Evolutionary conservation across 2,113 vertebrate species (phyloP).

Genomic region (Myrmecophaga tridactyla): DNA sequence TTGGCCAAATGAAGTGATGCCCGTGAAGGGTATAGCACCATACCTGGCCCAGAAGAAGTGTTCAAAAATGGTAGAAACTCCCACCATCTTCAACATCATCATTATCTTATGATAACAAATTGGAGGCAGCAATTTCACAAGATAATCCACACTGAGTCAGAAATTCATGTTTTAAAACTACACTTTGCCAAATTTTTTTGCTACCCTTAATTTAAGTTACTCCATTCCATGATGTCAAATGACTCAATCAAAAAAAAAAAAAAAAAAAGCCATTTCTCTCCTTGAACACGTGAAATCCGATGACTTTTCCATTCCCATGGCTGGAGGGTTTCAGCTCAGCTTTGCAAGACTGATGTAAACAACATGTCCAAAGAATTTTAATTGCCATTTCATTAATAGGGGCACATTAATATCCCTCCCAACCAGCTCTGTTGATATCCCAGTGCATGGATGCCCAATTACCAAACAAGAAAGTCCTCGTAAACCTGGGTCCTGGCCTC

Average conservation of each 20-base stretch:
- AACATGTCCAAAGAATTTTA: slow-evolving; percentile 84
- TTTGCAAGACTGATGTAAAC: slow-evolving; percentile 78
- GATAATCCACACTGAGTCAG: neutral
- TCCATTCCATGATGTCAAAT: slow-evolving; percentile 52
- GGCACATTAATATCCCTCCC: slow-evolving; percentile 82
- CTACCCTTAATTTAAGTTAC: slow-evolving; percentile 48
- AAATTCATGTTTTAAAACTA: neutral
- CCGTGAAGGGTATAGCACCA: neutral
- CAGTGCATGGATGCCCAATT: slow-evolving; percentile 78
- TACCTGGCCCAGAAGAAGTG: neutral
- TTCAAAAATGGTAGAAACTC: neutral
- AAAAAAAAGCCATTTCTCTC: slow-evolving; percentile 26
- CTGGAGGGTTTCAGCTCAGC: slow-evolving; percentile 58
- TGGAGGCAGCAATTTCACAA: neutral
- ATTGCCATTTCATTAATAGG: slow-evolving; percentile 84
- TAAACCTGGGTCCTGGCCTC: slow-evolving; percentile 74
- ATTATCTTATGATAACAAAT: neutral
- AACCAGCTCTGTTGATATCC: slow-evolving; percentile 72
- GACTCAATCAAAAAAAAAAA: slow-evolving; percentile 6
- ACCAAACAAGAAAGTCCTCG: slow-evolving; percentile 80
- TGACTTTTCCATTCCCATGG: slow-evolving; percentile 62
- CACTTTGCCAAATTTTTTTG: neutral
- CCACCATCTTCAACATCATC: neutral
- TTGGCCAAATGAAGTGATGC: neutral
- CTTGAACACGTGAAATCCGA: slow-evolving; percentile 47